Evolutionary conservation across 1,140 invertebrate species (phyloP).

Genomic region (Drosophila ogumai): DNA sequence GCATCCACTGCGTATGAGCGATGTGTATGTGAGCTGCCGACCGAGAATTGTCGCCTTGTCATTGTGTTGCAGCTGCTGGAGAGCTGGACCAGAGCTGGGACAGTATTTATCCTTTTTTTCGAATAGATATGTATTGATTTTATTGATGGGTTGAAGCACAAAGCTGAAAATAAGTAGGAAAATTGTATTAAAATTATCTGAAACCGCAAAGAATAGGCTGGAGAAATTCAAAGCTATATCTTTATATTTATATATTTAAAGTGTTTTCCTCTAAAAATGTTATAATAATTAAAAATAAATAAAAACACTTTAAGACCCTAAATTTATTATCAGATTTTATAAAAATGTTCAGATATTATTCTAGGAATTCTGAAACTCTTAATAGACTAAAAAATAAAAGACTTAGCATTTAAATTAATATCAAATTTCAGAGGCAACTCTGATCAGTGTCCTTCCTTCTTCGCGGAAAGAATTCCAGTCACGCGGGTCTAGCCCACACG

Average conservation of each 20-base stretch:
- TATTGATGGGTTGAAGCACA: too few species aligned
- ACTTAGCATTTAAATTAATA: neutral
- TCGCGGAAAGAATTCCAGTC: conserved; percentile 12
- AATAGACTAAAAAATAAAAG: neutral
- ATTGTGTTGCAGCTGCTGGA: conserved; percentile 64
- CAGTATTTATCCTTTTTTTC: neutral
- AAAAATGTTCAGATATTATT: neutral
- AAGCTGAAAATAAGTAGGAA: neutral
- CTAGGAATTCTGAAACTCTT: neutral
- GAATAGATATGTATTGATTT: neutral
- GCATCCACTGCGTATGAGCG: conserved; percentile 72
- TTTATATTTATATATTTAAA: too few species aligned
- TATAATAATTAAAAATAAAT: neutral
- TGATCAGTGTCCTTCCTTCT: neutral
- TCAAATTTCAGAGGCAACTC: conserved; percentile 1
- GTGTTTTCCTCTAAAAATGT: neutral
- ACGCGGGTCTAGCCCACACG: conserved; percentile 42
- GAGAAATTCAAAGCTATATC: too few species aligned
- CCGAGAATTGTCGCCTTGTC: conserved; percentile 61
- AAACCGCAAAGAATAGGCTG: neutral
- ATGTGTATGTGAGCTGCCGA: conserved; percentile 32
- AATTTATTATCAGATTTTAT: neutral
- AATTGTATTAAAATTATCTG: fast-evolving
- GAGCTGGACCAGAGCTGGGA: neutral
- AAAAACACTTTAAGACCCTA: neutral